phyloP scores from a whole-genome alignment of 2,888 invertebrate genomes.

The Eledona agricola region DNA sequence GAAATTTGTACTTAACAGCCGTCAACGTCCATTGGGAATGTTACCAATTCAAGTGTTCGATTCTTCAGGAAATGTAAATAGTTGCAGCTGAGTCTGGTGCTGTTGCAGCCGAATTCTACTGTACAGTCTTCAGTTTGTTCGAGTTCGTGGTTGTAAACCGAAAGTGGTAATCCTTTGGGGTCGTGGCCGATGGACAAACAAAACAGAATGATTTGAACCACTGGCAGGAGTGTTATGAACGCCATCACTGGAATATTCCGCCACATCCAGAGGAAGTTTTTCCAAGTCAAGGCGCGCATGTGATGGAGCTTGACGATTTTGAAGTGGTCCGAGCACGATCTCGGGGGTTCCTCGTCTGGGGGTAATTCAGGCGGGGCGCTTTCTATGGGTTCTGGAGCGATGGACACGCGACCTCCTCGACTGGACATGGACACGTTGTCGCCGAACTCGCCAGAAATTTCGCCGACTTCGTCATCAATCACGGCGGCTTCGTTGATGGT shows the following conservation, averaged over 20 bases:
- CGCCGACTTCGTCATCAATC: slow-evolving; percentile 73
- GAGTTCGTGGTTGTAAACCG: slow-evolving; percentile 83
- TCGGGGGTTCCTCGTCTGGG: slow-evolving; percentile 70
- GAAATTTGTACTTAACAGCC: slow-evolving; percentile 1
- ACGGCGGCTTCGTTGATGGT: slow-evolving; percentile 67
- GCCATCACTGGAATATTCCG: slow-evolving; percentile 83
- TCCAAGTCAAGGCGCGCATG: slow-evolving; percentile 86
- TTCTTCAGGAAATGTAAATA: slow-evolving; percentile 76
- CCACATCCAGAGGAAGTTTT: slow-evolving; percentile 87
- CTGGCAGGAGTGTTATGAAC: slow-evolving; percentile 86
- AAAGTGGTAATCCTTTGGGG: slow-evolving; percentile 78
- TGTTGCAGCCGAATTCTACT: slow-evolving; percentile 52
- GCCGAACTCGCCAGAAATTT: slow-evolving; percentile 88
- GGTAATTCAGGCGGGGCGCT: slow-evolving; percentile 69
- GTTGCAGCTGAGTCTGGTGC: slow-evolving; percentile 75
- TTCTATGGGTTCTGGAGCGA: slow-evolving; percentile 65
- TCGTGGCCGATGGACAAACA: slow-evolving; percentile 90
- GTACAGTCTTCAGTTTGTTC: slow-evolving; percentile 52
- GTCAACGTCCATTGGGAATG: too few species aligned
- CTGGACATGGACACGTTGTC: slow-evolving; percentile 85
- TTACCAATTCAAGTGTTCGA: slow-evolving; percentile 73
- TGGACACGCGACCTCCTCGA: slow-evolving; percentile 70
- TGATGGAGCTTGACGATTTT: slow-evolving; percentile 75
- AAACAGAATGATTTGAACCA: slow-evolving; percentile 86
- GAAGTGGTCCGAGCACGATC: slow-evolving; percentile 65